Conservation (phyloP, 1,140 invertebrate species). For the Plodia interpunctella region DNA sequence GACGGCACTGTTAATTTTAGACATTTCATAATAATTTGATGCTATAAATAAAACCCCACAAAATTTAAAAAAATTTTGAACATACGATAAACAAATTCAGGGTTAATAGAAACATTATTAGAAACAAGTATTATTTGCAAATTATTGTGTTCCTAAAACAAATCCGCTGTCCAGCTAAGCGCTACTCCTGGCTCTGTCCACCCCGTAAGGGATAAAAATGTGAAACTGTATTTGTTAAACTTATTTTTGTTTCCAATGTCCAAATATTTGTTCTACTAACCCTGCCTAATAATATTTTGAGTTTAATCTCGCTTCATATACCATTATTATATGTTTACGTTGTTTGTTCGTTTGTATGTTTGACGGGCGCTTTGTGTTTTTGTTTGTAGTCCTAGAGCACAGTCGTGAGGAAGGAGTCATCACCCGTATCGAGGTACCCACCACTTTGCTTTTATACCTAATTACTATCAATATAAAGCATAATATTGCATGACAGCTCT, state of each 20-base stretch:
- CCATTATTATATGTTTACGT: slow-evolving; percentile 39
- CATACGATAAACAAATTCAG: neutral
- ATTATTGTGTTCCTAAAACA: no score
- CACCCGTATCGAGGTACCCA: slow-evolving; percentile 75
- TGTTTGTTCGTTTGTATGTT: slow-evolving; percentile 60
- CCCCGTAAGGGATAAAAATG: no score
- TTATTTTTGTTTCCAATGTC: neutral
- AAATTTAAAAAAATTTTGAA: no score
- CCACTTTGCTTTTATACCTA: slow-evolving; percentile 64
- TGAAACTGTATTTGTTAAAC: neutral
- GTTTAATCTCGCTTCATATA: slow-evolving; percentile 30
- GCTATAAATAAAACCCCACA: no score
- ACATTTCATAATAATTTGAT: no score
- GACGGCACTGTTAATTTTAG: no score
- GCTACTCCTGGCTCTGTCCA: no score
- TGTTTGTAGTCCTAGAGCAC: slow-evolving; percentile 77
- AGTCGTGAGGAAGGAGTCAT: slow-evolving; percentile 77
- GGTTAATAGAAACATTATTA: neutral
- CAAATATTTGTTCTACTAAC: neutral
- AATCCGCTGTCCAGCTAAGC: no score
- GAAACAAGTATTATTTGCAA: neutral
- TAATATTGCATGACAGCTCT: slow-evolving; percentile 19
- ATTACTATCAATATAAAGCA: slow-evolving; percentile 16
- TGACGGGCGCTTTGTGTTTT: slow-evolving; percentile 73
- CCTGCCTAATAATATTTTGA: neutral